Evolutionary conservation across 1,140 invertebrate species (phyloP).

Genomic region (Drusus annulatus): DNA sequence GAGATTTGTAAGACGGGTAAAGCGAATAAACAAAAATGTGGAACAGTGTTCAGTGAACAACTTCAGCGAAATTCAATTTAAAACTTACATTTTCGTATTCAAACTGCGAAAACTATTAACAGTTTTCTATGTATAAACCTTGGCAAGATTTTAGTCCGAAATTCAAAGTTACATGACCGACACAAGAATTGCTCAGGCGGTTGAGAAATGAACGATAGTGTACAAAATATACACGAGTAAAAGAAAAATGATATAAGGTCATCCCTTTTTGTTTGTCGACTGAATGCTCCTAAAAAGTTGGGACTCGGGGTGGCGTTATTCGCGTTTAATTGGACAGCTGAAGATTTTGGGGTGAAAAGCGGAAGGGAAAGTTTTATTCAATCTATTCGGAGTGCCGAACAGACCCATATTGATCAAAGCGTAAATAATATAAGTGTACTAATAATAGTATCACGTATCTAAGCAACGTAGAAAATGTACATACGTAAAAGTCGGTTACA

Average conservation of each 20-base stretch:
- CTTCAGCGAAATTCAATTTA: conserved; percentile 31
- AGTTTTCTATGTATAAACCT: background rate
- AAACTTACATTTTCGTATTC: conserved; percentile 16
- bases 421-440: no score
- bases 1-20: no score
- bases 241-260: conserved; percentile 19
- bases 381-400: background rate
- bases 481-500: no score
- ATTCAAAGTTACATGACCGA: conserved; percentile 20
- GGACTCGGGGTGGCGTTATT: conserved; percentile 31
- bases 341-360: conserved; percentile 32
- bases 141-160: conserved; percentile 24
- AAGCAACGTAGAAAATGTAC: no score
- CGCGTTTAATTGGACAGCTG: conserved; percentile 54
- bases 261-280: conserved; percentile 33
- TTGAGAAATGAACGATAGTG: conserved; percentile 56
- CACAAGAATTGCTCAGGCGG: conserved; percentile 51
- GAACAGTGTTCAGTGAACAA: conserved; percentile 6
- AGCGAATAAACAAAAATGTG: conserved; percentile 12
- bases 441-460: no score
- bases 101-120: conserved; percentile 28
- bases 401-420: background rate
- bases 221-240: conserved; percentile 33
- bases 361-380: background rate
- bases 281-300: background rate